Base-by-base conservation (phyloP, 1,140 invertebrate genomes). In the Magallana ariakensis region DNA sequence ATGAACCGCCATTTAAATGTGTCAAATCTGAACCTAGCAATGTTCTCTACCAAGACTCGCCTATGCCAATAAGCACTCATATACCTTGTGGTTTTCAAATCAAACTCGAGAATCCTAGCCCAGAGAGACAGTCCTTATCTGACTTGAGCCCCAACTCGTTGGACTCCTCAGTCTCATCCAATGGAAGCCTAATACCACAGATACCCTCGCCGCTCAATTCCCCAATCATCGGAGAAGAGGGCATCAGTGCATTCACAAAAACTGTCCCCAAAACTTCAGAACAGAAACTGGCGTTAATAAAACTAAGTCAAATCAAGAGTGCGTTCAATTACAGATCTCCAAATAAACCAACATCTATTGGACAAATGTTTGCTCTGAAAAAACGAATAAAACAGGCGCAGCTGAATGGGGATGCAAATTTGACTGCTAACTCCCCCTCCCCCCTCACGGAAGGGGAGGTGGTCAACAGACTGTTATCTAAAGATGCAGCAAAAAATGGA, bases 351-450 rank as follows among this genome's bases (percentile, higher is more conserved):
- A 88, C 85, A 16, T 87, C 89, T 13, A 81, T 90, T 22, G 87
- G 89, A 87, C 89, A 90, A 81, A 90, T 90, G 85, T 90, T 90
- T 88, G 89, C 89, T 54, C 81, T 90, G 13, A 90, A 90, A 85
- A 90, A 90, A 85, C 75, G 89, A 53, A 82, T 90, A 26, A 90
- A 90, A 88, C 89, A 89, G 54, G 89, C 84, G 22, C 75, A 85
- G 33, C 54, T 89, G 26, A 89, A 89, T 85, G 87, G 84, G 46
- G 87, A 85, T 54, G 54, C 53, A 3, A 66, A 58, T 15, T 57
- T 86, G 56, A 80, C 85, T 3, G 62, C 56, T n/a, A 56, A 56
- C 58, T 57, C 85, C 11, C 85, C 60, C 3, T 86, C 85, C 15
- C 85, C 75, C 13, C 26, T 86, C 7, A 58, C 53, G 9, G 85